A percentile compares a stretch with the other conserved stretches of the same genome.
Conservation (phyloP, 2,797 vertebrate genomes). For the Manis crassicaudata region DNA sequence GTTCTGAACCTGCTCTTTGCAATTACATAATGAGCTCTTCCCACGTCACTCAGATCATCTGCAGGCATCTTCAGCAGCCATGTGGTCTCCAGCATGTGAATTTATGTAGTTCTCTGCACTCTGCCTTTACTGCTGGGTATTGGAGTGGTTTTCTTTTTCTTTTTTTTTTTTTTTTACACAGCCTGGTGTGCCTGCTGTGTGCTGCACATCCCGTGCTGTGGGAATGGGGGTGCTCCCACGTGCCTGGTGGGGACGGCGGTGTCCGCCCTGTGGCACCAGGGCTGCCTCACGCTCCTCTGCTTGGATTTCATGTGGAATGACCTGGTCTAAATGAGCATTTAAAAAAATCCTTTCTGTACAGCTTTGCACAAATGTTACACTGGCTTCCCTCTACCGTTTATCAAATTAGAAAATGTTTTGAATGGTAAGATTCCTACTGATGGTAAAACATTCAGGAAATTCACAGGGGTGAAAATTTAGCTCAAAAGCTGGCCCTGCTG, state of each 20-base stretch:
- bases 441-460: not conserved
- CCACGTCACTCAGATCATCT: not conserved
- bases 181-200: not conserved
- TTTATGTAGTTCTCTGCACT: not conserved
- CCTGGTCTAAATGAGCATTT: not conserved
- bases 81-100: not conserved
- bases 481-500: not conserved
- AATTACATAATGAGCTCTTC: not conserved
- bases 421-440: not conserved
- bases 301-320: not conserved
- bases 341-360: not conserved
- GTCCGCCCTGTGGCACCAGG: rapidly evolving
- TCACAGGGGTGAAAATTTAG: not conserved
- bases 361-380: not conserved
- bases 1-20: not conserved
- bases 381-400: not conserved
- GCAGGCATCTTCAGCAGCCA: not conserved
- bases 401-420: not conserved
- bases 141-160: too few species aligned
- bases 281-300: not conserved
- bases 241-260: not conserved
- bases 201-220: not conserved
- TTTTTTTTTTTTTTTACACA: too few species aligned
- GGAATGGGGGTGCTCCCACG: not conserved
- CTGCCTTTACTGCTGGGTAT: not conserved